phyloP scores from a whole-genome alignment of 2,797 vertebrate species.

The Rachycentron canadum region DNA sequence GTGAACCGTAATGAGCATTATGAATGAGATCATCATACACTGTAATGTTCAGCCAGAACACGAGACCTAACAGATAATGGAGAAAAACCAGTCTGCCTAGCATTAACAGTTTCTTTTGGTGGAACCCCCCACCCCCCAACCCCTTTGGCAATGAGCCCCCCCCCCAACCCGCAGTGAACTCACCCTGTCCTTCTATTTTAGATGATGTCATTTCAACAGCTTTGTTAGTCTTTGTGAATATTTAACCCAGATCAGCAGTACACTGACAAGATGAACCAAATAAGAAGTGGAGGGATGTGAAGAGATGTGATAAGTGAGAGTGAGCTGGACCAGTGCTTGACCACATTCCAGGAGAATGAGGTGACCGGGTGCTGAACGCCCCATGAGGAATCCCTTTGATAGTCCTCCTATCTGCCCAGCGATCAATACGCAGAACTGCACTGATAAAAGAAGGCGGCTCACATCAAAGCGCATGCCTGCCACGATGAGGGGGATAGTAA shows the following conservation, averaged over 20 bases:
- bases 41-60: constrained; percentile 57
- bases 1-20: constrained; percentile 69
- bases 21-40: constrained; percentile 76
- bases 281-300: constrained; percentile 27
- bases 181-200: constrained; percentile 31
- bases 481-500: constrained; percentile 71
- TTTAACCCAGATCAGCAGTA: constrained; percentile 59
- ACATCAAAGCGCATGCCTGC: constrained; percentile 81
- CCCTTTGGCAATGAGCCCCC: constrained; percentile 30
- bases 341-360: constrained; percentile 84
- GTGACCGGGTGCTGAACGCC: constrained; percentile 78
- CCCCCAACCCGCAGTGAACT: constrained; percentile 10
- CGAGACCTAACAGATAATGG: constrained; percentile 46
- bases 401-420: constrained; percentile 74
- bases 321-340: constrained; percentile 50
- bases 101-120: constrained; percentile 29
- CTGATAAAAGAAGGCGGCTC: constrained; percentile 79
- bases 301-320: constrained; percentile 45
- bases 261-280: constrained; percentile 32
- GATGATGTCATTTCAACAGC: constrained; percentile 76
- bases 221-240: constrained; percentile 70
- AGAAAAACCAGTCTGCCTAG: constrained; percentile 27
- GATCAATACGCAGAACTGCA: constrained; percentile 79
- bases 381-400: constrained; percentile 85
- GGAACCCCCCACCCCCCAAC: constrained; percentile 13